Base-by-base conservation (phyloP, 2,797 vertebrate genomes). In the Oreochromis mossambicus region DNA sequence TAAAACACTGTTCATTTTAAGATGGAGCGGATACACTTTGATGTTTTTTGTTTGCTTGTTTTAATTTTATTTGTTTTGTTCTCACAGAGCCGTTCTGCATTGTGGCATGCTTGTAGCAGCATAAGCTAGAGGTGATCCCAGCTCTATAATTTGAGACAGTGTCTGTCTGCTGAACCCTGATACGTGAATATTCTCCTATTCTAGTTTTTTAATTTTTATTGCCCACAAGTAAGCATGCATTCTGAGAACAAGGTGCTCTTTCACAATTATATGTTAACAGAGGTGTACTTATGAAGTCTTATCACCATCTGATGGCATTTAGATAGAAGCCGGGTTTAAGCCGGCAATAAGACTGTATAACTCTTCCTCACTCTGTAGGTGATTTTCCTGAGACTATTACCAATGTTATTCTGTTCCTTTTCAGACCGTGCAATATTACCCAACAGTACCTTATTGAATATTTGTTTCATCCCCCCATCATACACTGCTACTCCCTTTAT, bases 131-230 rank as follows among this genome's bases (percentile, higher is more conserved):
- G 21, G 13, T n/a, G 15, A 73, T 46, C 9, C 24, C 15, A 73
- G 14, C 41, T 73, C 8, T 21, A 61, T 61, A 61, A 14, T 6
- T 7, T 46, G 5, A 46, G 41, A 29, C 14, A 2, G 9, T 46
- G 0, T 7, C 9, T 0, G 24, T 73, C 14, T 24, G 24, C 66
- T 29, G 14, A 73, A 73, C 2, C 41, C 41, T 46, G 41, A 46
- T 29, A 46, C 8, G 10, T 70, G 8, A 46, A 46, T 15, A 26
- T 14, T 3, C 21, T 4, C 8, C 41, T 46, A 17, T 29, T 46
- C 66, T 17, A 70, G 34, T 66, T 70, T 7, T 29, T 17, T 4
- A 17, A 70, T 24, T 15, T 26, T 13, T 43, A 26, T 43, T 14
- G 9, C 38, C 38, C n/a, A 43, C 36, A 43, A 9, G 63, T 6